Evolutionary conservation across 2,113 vertebrate genomes (phyloP), one percentile per base, ranked within the genome.

Genomic region (Aramus guarauna): DNA sequence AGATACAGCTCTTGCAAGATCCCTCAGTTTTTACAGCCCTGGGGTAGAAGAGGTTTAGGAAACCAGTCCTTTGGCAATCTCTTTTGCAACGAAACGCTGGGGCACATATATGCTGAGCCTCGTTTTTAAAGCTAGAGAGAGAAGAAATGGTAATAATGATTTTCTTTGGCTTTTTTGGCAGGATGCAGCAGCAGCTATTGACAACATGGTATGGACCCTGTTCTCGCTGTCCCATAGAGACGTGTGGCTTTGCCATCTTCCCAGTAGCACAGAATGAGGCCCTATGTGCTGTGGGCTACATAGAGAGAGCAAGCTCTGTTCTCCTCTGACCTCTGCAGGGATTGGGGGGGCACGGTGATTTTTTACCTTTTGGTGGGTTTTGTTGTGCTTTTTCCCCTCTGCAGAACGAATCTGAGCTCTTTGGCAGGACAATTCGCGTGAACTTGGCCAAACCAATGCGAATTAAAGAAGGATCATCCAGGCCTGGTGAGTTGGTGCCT

Each of bases 371-470:
- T 84, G 58, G 43, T 68, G 93, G 72, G 84, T 30, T 94, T 60
- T 92, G 24, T 10, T 62, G 11, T 92, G 85, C 78, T 77, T 73
- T 68, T 48, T 66, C 5, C 30, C n/a, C 84, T 87, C 53, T 89
- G 71, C 92, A 99, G 99, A 99, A 99, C 6, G 99, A 99, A 88
- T 99, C 99, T 1, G 99, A 99, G 97, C 98, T 99, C 78, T 99
- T 99, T 36, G 99, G 99, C 71, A 98, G 99, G 86, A 99, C 99
- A 4, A 98, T 99, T 93, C 98, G 99, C 1, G 99, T 99, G 84
- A 99, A 99, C 97, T 98, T 99, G 34, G 99, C 99, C 91, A 99
- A 99, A 63, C 99, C 99, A 15, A 99, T 99, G 99, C 98, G 99
- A 93, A 99, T 99, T 97, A 99, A 99, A 87, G 99, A 99, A 88